Percentiles rank a stretch among this genome's conserved stretches.
These are phyloP conservation scores for Catharus ustulatus DNA, from an alignment of 2,797 vertebrate species.

Conservation along the genomic window DNA sequence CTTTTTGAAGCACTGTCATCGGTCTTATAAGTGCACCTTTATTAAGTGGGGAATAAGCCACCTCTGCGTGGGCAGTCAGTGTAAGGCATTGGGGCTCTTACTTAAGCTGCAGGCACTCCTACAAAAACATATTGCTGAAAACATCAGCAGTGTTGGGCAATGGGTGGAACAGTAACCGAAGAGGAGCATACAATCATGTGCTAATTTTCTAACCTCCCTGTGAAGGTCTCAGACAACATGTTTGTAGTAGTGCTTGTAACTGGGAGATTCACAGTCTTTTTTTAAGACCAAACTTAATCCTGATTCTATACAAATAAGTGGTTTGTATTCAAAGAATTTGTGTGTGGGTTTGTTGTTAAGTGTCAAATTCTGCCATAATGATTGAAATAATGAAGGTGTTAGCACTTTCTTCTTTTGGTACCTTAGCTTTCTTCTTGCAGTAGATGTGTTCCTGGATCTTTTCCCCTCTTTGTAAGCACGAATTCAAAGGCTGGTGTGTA, in stretches of 20 bases:
- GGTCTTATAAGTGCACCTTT: neutral
- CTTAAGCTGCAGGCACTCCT: neutral
- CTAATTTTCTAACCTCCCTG: neutral
- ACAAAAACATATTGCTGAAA: neutral
- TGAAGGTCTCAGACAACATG: neutral
- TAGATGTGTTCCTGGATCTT: neutral
- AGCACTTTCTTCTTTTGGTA: neutral
- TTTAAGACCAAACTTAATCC: neutral
- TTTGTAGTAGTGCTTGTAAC: neutral
- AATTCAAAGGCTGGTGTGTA: neutral
- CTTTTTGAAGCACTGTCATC: neutral
- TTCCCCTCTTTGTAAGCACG: neutral
- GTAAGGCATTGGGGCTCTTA: neutral
- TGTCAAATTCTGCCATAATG: neutral
- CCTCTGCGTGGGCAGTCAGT: accelerated
- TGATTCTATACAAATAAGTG: neutral
- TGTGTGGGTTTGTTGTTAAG: neutral
- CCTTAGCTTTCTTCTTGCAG: neutral
- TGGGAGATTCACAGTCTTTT: neutral
- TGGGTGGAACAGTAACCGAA: neutral
- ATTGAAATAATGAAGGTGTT: neutral
- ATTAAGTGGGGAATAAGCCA: neutral
- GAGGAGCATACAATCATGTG: neutral
- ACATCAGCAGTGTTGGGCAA: neutral
- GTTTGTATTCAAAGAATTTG: neutral